Percentiles rank a stretch among this genome's conserved stretches.
These are phyloP conservation scores for Akabosia matsudoensis DNA, from an alignment of 1,140 invertebrate genomes.

Conservation along the genomic window DNA sequence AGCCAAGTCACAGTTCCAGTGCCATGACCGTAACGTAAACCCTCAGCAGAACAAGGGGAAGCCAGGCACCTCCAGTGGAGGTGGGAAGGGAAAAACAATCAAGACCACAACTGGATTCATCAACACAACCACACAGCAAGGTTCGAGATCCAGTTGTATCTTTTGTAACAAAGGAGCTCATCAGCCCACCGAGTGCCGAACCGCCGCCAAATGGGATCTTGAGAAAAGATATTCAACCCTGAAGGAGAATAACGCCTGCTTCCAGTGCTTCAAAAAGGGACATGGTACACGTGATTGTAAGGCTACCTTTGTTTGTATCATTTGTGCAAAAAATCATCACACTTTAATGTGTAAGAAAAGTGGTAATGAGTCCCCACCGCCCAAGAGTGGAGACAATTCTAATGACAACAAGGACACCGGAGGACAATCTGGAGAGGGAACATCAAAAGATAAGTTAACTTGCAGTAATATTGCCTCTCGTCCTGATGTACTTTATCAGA, in stretches of 20 bases:
- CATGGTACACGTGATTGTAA: background rate
- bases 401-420: background rate
- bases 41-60: background rate
- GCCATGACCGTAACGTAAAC: background rate
- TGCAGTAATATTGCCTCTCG: background rate
- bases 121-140: background rate
- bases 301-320: background rate
- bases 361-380: background rate
- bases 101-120: background rate
- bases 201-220: too few species aligned
- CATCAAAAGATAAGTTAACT: background rate
- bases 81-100: background rate
- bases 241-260: too few species aligned
- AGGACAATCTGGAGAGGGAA: background rate
- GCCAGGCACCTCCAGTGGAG: background rate
- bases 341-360: background rate
- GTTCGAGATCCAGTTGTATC: too few species aligned
- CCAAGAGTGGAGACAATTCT: background rate
- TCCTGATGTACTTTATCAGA: background rate
- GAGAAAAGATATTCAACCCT: too few species aligned
- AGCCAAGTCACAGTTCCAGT: background rate
- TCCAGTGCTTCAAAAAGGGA: too few species aligned
- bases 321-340: background rate
- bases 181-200: too few species aligned
- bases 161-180: too few species aligned